phyloP scores from a whole-genome alignment of 1,140 invertebrate genomes.

The Ceratosolen fusciceps region DNA sequence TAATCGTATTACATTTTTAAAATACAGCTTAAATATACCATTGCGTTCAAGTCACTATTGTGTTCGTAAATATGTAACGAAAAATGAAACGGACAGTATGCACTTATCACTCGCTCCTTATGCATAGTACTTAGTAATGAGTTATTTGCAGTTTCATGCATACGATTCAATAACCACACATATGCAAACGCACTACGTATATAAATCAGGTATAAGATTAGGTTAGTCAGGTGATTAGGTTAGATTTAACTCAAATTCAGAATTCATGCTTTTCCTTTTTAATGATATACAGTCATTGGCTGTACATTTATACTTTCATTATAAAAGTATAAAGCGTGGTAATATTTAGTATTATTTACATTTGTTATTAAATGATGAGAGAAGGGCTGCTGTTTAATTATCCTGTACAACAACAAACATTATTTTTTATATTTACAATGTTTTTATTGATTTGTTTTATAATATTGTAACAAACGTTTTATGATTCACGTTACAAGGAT shows the following conservation, averaged over 20 bases:
- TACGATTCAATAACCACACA: background rate
- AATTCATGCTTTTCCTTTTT: background rate
- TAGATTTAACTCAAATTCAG: background rate
- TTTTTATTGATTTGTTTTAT: too few relatives aligned
- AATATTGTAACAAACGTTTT: too few relatives aligned
- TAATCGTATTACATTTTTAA: conserved; percentile 3
- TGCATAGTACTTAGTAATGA: background rate
- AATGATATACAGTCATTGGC: too few relatives aligned
- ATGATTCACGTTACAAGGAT: too few relatives aligned
- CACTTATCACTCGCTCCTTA: background rate
- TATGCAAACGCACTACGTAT: background rate
- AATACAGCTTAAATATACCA: background rate
- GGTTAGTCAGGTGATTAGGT: conserved; percentile 3
- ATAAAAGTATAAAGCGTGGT: too few relatives aligned
- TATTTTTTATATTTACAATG: too few relatives aligned
- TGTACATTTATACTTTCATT: too few relatives aligned
- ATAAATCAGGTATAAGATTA: background rate
- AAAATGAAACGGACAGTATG: background rate
- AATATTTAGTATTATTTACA: too few relatives aligned
- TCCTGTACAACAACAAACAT: too few relatives aligned
- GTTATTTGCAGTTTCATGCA: background rate
- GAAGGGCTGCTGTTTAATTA: too few relatives aligned
- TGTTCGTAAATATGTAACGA: background rate
- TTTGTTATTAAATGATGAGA: too few relatives aligned
- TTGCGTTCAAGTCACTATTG: background rate